A percentile compares a stretch with the other conserved stretches of the same genome.
These are phyloP conservation scores for Campaea margaritaria DNA, from an alignment of 2,888 invertebrate genomes.

Conservation along the genomic window DNA sequence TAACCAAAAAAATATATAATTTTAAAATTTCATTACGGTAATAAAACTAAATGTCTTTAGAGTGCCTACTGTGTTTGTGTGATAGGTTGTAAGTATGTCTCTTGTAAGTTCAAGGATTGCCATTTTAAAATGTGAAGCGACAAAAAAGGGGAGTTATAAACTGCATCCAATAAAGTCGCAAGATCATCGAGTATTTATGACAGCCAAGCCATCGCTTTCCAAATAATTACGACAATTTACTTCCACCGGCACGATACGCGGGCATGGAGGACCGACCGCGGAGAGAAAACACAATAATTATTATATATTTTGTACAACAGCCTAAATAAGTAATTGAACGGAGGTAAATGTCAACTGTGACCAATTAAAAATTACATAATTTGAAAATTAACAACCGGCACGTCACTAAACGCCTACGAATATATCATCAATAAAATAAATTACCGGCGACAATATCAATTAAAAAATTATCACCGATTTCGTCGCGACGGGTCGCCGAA, in stretches of 20 bases:
- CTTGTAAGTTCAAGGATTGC: neutral
- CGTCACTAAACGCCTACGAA: conserved; percentile 32
- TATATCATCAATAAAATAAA: conserved; percentile 52
- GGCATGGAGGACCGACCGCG: conserved; percentile 48
- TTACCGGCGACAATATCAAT: conserved; percentile 61
- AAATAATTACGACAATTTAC: conserved; percentile 46
- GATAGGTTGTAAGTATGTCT: neutral
- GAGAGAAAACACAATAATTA: conserved; percentile 51
- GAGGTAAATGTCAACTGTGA: conserved; percentile 57
- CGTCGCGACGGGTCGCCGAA: conserved; percentile 67
- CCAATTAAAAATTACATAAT: conserved; percentile 52
- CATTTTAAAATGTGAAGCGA: neutral
- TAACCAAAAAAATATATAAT: too few species aligned
- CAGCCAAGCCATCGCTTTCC: conserved; percentile 40
- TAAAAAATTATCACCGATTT: conserved; percentile 77
- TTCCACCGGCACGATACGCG: conserved; percentile 42
- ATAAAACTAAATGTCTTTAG: too few species aligned
- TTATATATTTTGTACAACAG: conserved; percentile 41
- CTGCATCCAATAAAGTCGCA: neutral
- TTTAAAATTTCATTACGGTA: too few species aligned
- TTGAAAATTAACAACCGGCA: conserved; percentile 29
- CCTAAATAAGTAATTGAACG: conserved; percentile 55
- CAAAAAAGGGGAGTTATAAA: neutral
- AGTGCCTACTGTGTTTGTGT: too few species aligned
- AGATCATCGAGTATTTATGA: conserved; percentile 24